Base-by-base conservation (phyloP, 2,113 vertebrate species). In the Pelecanus crispus region DNA sequence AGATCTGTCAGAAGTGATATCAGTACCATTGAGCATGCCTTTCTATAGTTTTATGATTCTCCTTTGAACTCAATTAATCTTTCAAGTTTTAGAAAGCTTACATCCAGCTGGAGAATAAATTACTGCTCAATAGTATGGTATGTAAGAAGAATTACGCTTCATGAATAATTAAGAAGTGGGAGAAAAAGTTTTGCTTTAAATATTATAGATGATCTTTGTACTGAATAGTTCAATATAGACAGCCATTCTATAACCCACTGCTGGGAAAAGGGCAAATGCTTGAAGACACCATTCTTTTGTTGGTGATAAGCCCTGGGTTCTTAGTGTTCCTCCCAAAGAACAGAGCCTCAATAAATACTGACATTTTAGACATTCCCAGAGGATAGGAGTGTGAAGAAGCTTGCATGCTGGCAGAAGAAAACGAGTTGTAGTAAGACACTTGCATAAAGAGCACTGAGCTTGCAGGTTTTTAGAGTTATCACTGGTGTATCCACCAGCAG, bases 61-160 rank as follows among this genome's bases (percentile, higher is more conserved):
- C 45, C 58, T 97, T 96, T 93, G 75, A 97, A 94, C 66, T 90
- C 52, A 90, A 94, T 90, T 53, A 50, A 61, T 71, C 28, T 63
- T 91, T 56, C 20, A 63, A 66, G 63, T 68, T 90, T 90, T 87
- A 58, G 68, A 93, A 82, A 92, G 25, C 28, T 58, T 73, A 36
- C 17, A 62, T 47, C 17, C 49, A 86, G 6, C 65, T 95, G 70
- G 40, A 93, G 92, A 91, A 88, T 82, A 84, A 95, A 88, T 73
- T 52, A 53, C 10, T 71, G 29, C 26, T 92, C 72, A 86, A 17
- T 47, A 70, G 21, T 45, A 36, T 38, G 22, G 29, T 36, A 70
- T 84, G 67, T 53, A 75, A 52, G 58, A 74, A 50, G 42, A 87
- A 88, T 77, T 72, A 31, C 14, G 52, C 21, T 82, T 86, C 26